These are phyloP conservation scores for Scaptomyza polygonia DNA, from an alignment of 2,888 invertebrate species.

Conservation along the genomic window DNA sequence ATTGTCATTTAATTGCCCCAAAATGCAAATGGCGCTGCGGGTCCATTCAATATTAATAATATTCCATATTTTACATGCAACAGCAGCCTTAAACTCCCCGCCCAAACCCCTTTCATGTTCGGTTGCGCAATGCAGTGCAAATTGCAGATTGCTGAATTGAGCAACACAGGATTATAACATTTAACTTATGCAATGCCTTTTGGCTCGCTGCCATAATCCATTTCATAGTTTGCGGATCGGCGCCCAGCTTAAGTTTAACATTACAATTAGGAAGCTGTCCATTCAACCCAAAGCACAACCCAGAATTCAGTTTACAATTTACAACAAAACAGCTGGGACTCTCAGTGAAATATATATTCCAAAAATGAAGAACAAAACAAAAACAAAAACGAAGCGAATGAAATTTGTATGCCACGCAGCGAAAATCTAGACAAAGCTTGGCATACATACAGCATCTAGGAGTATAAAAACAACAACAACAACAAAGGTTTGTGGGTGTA, in stretches of 20 bases:
- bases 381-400: constrained; percentile 8
- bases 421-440: constrained; percentile 64
- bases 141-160: not conserved
- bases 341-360: constrained; percentile 8
- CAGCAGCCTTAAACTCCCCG: constrained; percentile 7
- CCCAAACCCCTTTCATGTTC: constrained; percentile 1
- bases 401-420: constrained; percentile 50
- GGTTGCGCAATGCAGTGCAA: constrained; percentile 6
- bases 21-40: constrained; percentile 56
- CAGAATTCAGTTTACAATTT: constrained; percentile 6
- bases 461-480: not conserved
- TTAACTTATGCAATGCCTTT: constrained; percentile 20
- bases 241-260: constrained; percentile 8
- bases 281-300: not conserved
- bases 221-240: constrained; percentile 14
- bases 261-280: constrained; percentile 13
- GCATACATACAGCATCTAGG: constrained; percentile 40
- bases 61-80: constrained; percentile 24
- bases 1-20: constrained; percentile 78
- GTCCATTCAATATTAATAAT: constrained; percentile 54
- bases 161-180: constrained; percentile 24
- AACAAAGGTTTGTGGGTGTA: constrained; percentile 34
- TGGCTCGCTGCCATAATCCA: constrained; percentile 19
- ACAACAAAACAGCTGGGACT: constrained; percentile 10
- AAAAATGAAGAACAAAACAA: constrained; percentile 9